Conservation (phyloP, 2,888 invertebrate species). For the Tachina lurida region DNA sequence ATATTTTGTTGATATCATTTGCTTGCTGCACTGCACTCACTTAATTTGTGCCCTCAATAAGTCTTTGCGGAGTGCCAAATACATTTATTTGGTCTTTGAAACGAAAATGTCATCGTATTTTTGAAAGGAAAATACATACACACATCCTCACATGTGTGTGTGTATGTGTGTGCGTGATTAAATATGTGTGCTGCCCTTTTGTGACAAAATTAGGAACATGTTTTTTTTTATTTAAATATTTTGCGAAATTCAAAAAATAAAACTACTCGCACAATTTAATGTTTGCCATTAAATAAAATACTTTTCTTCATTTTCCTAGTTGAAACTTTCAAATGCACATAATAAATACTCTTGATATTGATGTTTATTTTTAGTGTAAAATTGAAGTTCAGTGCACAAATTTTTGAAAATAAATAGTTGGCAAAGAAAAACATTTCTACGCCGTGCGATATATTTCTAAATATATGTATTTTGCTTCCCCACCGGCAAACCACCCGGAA, state of each 20-base stretch:
- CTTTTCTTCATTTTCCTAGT: neutral
- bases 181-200: constrained; percentile 3
- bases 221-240: constrained; percentile 1
- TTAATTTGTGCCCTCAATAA: constrained; percentile 45
- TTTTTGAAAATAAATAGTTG: constrained; percentile 20
- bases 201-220: constrained; percentile 8
- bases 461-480: neutral
- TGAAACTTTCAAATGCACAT: neutral
- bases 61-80: constrained; percentile 35
- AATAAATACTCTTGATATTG: no score
- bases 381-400: constrained; percentile 43
- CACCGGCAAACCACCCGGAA: constrained; percentile 3
- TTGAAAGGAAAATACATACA: constrained; percentile 4
- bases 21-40: constrained; percentile 4
- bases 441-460: neutral
- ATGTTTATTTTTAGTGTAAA: constrained; percentile 22
- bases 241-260: neutral
- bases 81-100: constrained; percentile 8
- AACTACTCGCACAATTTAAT: neutral
- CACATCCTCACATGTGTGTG: neutral
- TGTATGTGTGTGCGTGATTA: constrained; percentile 9
- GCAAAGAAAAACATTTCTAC: neutral
- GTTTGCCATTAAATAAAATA: neutral
- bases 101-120: constrained; percentile 20
- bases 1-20: constrained; percentile 3